Evolutionary conservation across 2,797 vertebrate species (phyloP), one percentile per base, ranked within the genome.

Genomic region (Malurus leucopterus): DNA sequence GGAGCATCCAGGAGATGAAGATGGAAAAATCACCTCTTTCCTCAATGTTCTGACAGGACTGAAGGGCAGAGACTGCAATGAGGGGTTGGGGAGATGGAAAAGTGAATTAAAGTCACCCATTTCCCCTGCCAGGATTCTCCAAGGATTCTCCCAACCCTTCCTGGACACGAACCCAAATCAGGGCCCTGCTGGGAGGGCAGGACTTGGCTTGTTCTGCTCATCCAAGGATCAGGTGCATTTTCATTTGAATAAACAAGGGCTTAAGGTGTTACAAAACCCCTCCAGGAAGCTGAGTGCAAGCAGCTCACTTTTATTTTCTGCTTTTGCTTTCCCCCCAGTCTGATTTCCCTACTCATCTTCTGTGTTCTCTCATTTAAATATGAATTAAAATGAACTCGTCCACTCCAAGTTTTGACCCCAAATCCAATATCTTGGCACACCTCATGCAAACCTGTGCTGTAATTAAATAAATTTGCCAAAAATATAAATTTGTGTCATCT

Each of bases 141-240:
- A 30, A 24, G 1, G 2, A 4, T 5, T 79, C 20, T 63, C 21
- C 57, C 73, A 75, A 12, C 1, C 22, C 19, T 65, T 32, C 9
- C 0, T 2, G 11, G 2, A 6, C 2, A 23, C 0, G 0, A 15
- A 71, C 12, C 26, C 75, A 64, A 20, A 36, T 6, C 54, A 53
- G 46, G 9, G 24, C 6, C 6, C 53, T 44, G 23, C 51, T 58
- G 51, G 21, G 6, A 84, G 51, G 24, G 41, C 73, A 80, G 62
- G 70, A 9, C 57, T 27, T 23, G 15, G 14, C n/a, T 70, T 29
- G 29, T 55, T 47, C 44, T 63, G 57, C 24, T n/a, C 15, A 1
- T 7, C 58, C 59, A 32, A 64, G 53, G 19, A 14, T 41, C 36
- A 32, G 44, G 75, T 71, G 50, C 38, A 11, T 77, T 65, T 61